Conservation (phyloP, 1,140 invertebrate genomes). For the Periplaneta americana region DNA sequence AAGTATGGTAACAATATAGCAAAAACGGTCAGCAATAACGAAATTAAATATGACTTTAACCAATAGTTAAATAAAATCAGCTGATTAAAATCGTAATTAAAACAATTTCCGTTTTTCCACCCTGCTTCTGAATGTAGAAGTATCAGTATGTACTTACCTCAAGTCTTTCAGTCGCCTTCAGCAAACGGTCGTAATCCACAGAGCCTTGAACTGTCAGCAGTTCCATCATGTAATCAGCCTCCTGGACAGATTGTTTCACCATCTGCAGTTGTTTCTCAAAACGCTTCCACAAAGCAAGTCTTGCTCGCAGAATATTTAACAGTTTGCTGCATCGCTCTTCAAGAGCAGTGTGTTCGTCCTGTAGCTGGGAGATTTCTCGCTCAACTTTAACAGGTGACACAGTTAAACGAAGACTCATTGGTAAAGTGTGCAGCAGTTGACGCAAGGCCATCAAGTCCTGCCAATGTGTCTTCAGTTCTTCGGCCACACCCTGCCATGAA, state of each 20-base stretch:
- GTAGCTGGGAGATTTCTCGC: constrained; percentile 62
- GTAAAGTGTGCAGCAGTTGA: constrained; percentile 67
- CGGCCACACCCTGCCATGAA: constrained; percentile 41
- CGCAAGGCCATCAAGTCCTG: constrained; percentile 66
- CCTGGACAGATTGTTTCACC: constrained; percentile 71
- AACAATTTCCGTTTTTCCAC: no score
- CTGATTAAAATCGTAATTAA: no score
- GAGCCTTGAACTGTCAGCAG: constrained; percentile 70
- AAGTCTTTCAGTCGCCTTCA: constrained; percentile 72
- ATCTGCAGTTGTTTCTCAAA: constrained; percentile 69
- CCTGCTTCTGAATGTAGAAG: no score
- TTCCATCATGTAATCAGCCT: constrained; percentile 82
- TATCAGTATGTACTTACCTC: constrained; percentile 52
- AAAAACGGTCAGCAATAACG: no score
- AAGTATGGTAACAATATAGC: no score
- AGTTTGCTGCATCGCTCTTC: constrained; percentile 62
- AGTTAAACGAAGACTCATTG: constrained; percentile 60
- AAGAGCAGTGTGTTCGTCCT: constrained; percentile 63
- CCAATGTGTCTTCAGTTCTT: constrained; percentile 62
- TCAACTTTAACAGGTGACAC: constrained; percentile 69
- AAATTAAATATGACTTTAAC: no score
- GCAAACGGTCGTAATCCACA: constrained; percentile 71
- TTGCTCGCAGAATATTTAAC: constrained; percentile 53
- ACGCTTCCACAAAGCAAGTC: constrained; percentile 59
- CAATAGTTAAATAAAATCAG: no score